These are phyloP conservation scores for Pomacea maculata DNA, from an alignment of 1,140 invertebrate species.

Conservation along the genomic window DNA sequence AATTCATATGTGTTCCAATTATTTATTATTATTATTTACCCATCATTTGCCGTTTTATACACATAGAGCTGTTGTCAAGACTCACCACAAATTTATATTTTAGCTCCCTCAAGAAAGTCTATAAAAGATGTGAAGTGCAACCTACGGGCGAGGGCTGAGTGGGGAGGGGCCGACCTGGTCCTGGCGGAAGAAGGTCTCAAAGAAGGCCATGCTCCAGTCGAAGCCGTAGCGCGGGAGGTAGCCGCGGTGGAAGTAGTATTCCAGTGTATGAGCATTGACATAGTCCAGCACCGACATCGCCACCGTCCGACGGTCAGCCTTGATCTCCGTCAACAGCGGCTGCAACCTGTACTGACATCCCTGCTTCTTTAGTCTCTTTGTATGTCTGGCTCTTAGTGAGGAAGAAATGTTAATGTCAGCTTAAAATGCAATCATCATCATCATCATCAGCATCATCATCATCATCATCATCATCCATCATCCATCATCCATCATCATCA, in stretches of 20 bases:
- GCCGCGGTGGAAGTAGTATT: constrained; percentile 39
- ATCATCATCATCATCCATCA: too few relatives aligned
- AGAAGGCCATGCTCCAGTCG: constrained; percentile 53
- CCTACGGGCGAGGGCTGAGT: constrained; percentile 24
- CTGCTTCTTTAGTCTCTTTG: too few relatives aligned
- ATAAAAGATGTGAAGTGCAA: neutral
- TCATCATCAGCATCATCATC: too few relatives aligned
- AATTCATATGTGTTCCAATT: neutral
- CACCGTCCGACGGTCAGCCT: constrained; percentile 81
- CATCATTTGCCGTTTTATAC: neutral
- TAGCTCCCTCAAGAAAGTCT: too few relatives aligned
- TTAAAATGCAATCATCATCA: too few relatives aligned
- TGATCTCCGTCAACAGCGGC: constrained; percentile 88
- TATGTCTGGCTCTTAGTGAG: too few relatives aligned
- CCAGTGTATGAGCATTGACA: constrained; percentile 40
- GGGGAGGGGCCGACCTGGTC: constrained; percentile 33
- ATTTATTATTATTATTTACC: neutral
- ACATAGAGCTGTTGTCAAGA: neutral
- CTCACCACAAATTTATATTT: too few relatives aligned
- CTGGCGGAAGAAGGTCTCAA: constrained; percentile 50
- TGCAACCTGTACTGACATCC: constrained; percentile 75
- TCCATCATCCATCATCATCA: too few relatives aligned
- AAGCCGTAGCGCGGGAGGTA: constrained; percentile 52
- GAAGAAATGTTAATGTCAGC: too few relatives aligned
- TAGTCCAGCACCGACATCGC: constrained; percentile 55